A percentile compares a stretch with the other conserved stretches of the same genome.
Conservation (phyloP, 2,113 vertebrate genomes). For the Ptilonorhynchus violaceus region DNA sequence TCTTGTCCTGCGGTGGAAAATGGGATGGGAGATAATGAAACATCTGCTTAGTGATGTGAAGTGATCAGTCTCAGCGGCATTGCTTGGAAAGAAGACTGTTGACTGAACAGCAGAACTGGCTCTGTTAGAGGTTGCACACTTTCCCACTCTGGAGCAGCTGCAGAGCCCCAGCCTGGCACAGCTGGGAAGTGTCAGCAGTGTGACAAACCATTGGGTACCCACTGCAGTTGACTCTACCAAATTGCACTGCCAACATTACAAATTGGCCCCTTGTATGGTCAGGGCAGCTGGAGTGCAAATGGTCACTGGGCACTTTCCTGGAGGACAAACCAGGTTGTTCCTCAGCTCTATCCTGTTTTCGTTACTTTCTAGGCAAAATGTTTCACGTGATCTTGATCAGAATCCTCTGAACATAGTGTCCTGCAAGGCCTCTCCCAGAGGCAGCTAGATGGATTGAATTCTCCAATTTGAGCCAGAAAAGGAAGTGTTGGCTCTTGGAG, state of each 20-base stretch:
- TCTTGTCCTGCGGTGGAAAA: background rate
- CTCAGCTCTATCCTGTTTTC: background rate
- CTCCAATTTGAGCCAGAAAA: background rate
- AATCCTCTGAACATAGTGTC: background rate
- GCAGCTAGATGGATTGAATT: background rate
- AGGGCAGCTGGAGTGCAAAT: background rate
- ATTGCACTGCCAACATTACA: rapidly evolving
- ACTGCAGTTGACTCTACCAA: background rate
- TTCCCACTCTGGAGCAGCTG: background rate
- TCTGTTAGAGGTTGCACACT: background rate
- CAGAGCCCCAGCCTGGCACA: background rate
- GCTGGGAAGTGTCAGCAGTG: too few relatives aligned
- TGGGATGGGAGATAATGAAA: background rate
- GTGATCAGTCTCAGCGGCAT: background rate
- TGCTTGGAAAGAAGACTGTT: background rate
- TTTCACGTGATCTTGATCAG: background rate
- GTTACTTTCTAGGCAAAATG: background rate
- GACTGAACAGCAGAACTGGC: background rate
- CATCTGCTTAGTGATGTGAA: background rate
- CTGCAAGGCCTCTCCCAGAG: background rate
- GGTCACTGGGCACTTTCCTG: background rate
- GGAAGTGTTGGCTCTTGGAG: background rate
- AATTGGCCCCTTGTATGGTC: rapidly evolving
- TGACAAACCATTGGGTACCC: background rate
- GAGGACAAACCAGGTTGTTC: background rate